Percentiles rank a stretch among this genome's conserved stretches.
phyloP scores from a whole-genome alignment of 2,797 vertebrate genomes.

The Percopsis omiscomaycus region DNA sequence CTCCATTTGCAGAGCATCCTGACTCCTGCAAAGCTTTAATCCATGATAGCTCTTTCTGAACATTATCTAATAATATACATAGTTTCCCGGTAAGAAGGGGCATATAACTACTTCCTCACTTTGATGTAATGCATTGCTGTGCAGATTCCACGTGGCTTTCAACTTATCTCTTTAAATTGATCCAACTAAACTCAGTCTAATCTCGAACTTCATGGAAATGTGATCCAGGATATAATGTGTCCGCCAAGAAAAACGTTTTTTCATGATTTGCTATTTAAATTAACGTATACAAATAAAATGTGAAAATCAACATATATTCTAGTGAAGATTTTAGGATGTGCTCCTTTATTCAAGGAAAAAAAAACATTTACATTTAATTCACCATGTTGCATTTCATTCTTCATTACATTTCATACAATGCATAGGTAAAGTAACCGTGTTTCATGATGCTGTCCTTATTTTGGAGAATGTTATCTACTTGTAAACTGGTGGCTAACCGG shows the following conservation, averaged over 20 bases:
- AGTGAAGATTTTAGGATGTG: conserved; percentile 11
- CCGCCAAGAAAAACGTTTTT: conserved; percentile 13
- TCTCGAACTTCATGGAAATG: conserved; percentile 52
- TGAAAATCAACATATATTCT: conserved; percentile 27
- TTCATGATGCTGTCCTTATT: no score
- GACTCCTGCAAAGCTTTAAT: conserved; percentile 61
- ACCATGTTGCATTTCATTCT: conserved; percentile 15
- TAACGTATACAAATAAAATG: conserved; percentile 38
- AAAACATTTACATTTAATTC: conserved; percentile 9
- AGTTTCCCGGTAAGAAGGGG: conserved; percentile 55
- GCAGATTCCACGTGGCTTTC: conserved; percentile 60
- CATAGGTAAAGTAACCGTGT: no score
- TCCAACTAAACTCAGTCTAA: conserved; percentile 37
- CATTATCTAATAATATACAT: conserved; percentile 71
- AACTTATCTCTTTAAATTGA: conserved; percentile 47
- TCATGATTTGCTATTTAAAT: conserved; percentile 45
- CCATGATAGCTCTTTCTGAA: conserved; percentile 58
- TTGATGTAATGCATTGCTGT: conserved; percentile 59
- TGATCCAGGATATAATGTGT: conserved; percentile 6
- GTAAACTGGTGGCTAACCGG: no score
- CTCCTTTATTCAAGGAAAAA: conserved; percentile 21
- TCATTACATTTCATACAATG: not conserved
- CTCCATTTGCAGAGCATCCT: conserved; percentile 64
- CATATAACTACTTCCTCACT: conserved; percentile 48
- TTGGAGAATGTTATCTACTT: no score